A percentile compares a stretch with the other conserved stretches of the same genome.
Conservation (phyloP, 2,797 vertebrate species). For the Silurus lanzhouensis region DNA sequence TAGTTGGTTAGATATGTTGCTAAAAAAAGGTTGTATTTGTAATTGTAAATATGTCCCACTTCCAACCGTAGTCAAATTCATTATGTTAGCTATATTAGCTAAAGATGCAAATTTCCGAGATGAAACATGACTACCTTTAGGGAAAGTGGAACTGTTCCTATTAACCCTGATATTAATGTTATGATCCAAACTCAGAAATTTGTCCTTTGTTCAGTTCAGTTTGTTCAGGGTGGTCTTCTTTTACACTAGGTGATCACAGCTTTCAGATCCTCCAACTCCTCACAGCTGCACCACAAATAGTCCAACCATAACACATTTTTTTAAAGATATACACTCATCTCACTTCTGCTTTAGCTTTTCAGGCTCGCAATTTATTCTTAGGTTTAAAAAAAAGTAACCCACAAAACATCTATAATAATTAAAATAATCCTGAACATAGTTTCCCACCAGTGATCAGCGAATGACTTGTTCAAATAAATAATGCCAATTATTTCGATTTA, state of each 20-base stretch:
- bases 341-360: constrained; percentile 44
- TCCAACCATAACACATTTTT: neutral
- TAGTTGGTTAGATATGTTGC: neutral
- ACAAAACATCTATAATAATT: neutral
- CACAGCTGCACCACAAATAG: constrained; percentile 30
- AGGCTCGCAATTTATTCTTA: neutral
- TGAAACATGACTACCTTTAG: neutral
- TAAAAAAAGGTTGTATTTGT: neutral
- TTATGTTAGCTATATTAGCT: no score
- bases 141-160: neutral
- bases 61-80: no score
- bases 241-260: neutral
- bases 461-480: neutral
- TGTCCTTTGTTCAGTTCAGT: neutral
- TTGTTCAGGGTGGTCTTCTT: neutral
- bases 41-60: no score
- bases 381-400: neutral
- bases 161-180: neutral
- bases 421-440: neutral
- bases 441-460: neutral
- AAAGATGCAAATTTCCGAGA: neutral
- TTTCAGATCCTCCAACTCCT: constrained; percentile 28
- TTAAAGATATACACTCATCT: neutral
- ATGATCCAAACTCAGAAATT: neutral
- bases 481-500: neutral